Conservation (phyloP, 2,888 invertebrate species). For the Lasioglossum leucozonium region DNA sequence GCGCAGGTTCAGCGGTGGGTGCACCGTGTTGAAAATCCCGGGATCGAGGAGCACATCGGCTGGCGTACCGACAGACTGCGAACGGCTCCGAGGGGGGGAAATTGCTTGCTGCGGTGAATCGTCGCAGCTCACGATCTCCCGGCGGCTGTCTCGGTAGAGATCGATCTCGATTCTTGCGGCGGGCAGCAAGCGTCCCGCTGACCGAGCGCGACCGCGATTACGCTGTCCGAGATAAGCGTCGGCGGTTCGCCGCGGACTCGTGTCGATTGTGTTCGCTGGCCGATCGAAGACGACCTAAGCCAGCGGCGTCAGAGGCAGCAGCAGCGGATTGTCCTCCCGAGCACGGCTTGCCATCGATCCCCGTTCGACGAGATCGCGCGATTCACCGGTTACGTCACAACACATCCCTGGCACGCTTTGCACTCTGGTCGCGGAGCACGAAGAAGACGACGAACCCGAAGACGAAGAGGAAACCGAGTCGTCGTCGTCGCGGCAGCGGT, state of each 20-base stretch:
- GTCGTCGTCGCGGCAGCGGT: too few relatives aligned
- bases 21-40: background rate
- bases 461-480: too few relatives aligned
- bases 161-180: slow-evolving; percentile 8
- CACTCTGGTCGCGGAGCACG: background rate
- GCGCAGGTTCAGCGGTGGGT: too few relatives aligned
- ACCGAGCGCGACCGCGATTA: slow-evolving; percentile 2
- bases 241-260: background rate
- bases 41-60: background rate
- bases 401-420: slow-evolving; percentile 18
- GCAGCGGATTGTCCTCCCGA: background rate
- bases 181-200: slow-evolving; percentile 4
- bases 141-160: background rate
- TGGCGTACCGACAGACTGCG: background rate
- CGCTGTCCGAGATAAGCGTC: slow-evolving; percentile 5
- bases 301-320: background rate
- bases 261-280: slow-evolving; percentile 3
- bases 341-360: slow-evolving; percentile 6
- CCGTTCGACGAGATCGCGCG: slow-evolving; percentile 21
- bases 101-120: background rate
- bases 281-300: slow-evolving; percentile 18
- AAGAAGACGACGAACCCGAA: background rate
- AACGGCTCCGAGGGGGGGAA: background rate
- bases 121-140: background rate
- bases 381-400: slow-evolving; percentile 51